These are phyloP conservation scores for Otus scops DNA, from an alignment of 2,797 vertebrate genomes.

Conservation along the genomic window DNA sequence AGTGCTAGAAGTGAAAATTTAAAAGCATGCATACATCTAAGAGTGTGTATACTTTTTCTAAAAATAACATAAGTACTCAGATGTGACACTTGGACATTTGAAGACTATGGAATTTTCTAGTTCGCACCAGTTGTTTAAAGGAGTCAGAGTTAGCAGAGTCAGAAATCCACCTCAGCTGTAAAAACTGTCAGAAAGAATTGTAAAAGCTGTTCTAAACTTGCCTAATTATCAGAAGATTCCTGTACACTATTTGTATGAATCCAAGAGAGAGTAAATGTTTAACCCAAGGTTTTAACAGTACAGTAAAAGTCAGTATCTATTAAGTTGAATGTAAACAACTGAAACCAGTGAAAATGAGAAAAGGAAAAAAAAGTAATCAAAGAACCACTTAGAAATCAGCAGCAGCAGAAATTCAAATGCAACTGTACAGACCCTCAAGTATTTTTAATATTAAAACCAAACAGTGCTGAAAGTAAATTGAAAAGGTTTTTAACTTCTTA, in stretches of 20 bases:
- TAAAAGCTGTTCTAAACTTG: neutral
- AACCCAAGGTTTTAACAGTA: neutral
- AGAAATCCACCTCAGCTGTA: neutral
- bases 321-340: neutral
- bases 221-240: neutral
- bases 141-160: neutral
- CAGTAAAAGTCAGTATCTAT: neutral
- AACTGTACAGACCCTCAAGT: neutral
- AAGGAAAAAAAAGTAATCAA: neutral
- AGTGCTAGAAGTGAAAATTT: neutral
- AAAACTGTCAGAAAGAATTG: neutral
- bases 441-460: neutral
- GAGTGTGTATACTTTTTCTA: neutral
- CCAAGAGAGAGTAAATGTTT: neutral
- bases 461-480: neutral
- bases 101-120: neutral
- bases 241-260: neutral
- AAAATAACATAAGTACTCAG: neutral
- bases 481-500: neutral
- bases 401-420: neutral
- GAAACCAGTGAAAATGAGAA: neutral
- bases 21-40: neutral
- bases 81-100: neutral
- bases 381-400: neutral
- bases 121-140: neutral